Evolutionary conservation across 2,113 vertebrate genomes (phyloP), one percentile per base, ranked within the genome.

Genomic region (Thermophis baileyi): DNA sequence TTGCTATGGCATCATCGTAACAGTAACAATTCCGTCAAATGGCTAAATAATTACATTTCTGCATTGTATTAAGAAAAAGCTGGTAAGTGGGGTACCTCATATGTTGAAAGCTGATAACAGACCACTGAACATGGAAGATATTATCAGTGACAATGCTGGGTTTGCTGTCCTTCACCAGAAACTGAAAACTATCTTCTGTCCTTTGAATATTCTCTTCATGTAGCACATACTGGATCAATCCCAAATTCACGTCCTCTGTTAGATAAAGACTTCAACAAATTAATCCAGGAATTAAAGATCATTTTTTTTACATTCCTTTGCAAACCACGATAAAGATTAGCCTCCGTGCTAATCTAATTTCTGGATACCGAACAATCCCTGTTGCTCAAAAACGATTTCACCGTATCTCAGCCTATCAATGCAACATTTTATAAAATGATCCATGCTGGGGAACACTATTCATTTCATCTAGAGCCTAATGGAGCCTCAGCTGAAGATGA

Each of bases 81-180:
- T 20, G 85, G 3, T 30, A 57, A 3, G n/a, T 0, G 0, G 12
- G 0, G 44, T 96, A 99, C 99, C 98, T 99, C 94, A 95, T 95
- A 90, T 98, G 94, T 4, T 98, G 95, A 89, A 99, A 99, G 97
- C 98, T 99, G 98, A 99, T 98, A 92, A 99, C 98, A 0, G 99
- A 99, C 99, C 99, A 99, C 97, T 99, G 99, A 93, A 99, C n/a
- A 81, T 99, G 99, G 97, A 99, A 99, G 92, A 98, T 47, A 8
- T 99, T 99, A 96, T 98, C 98, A 0, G 92, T 96, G 97, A 99
- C 98, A 92, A 99, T 95, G 0, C 98, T 99, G 93, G 99, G 99
- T 92, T 98, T 99, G 97, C 98, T 98, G 97, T 99, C 99, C 96
- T 98, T 99, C 88, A 99, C 99, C 18, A 99, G 98, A 93, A 99